phyloP scores from a whole-genome alignment of 2,113 vertebrate genomes.

The Condylura cristata region DNA sequence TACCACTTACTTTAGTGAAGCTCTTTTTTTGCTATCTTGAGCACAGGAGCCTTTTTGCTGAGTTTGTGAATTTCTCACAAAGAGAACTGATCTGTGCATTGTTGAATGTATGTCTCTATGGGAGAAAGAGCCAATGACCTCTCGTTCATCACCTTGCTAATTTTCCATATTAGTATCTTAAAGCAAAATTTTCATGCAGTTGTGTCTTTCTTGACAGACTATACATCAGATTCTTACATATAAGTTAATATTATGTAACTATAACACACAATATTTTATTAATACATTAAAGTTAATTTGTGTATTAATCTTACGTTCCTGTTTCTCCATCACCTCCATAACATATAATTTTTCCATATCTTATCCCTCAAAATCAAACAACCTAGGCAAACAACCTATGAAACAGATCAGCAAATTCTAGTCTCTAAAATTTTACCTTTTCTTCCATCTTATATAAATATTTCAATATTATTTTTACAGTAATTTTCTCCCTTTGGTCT shows the following conservation, averaged over 20 bases:
- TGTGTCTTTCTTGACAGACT: neutral
- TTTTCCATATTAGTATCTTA: neutral
- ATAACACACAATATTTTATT: neutral
- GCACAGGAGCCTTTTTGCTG: neutral
- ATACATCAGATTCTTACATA: neutral
- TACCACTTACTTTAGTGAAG: neutral
- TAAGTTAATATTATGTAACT: neutral
- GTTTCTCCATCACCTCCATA: neutral
- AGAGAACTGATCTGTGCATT: neutral
- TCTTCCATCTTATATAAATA: neutral
- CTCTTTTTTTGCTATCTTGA: neutral
- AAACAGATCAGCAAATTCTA: neutral
- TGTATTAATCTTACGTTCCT: neutral
- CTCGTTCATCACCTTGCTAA: neutral
- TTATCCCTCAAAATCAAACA: neutral
- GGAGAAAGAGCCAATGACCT: neutral
- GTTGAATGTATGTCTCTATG: neutral
- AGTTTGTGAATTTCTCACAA: neutral
- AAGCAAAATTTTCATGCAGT: neutral
- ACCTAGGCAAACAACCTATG: neutral
- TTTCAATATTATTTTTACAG: neutral
- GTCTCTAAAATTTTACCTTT: neutral
- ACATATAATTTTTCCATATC: neutral
- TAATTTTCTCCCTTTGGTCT: neutral
- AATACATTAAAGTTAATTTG: neutral